Base-by-base conservation (phyloP, 2,797 vertebrate genomes). In the Nannoperca obscura region DNA sequence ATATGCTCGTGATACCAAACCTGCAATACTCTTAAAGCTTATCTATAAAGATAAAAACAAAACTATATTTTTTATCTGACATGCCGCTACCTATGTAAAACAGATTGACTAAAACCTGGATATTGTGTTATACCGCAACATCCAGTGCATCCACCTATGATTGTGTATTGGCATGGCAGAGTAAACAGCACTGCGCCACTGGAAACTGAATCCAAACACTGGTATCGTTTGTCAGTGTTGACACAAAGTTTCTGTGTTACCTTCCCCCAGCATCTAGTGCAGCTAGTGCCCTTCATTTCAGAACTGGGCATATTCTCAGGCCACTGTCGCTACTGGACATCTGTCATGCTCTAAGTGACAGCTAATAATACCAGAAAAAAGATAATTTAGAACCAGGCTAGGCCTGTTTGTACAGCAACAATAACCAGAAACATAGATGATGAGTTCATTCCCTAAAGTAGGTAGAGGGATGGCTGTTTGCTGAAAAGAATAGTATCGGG, bases 171-270 rank as follows among this genome's bases (percentile, higher is more conserved):
- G 52, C 54, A 34, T 40, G 10, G 12, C 58, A 53, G 54, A 49
- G 19, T 50, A 79, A 81, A 82, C 66, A 59, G n/a, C 12, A 2
- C 13, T 13, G 62, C 53, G 65, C 65, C 67, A 53, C 32, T 76
- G 71, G 66, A 63, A 53, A 54, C 38, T 55, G 38, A 65, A 68
- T 73, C 70, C n/a, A 83, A 81, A 84, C 72, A 69, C 15, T 38
- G 20, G 17, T 27, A 57, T 65, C 74, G 65, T 81, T 82, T 76
- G 63, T 80, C 55, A 74, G 9, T 50, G 42, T 44, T 66, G 22
- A 71, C n/a, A 54, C 71, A 54, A 30, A 27, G 54, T 66, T 3
- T 69, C 46, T 8, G 5, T 46, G 20, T 65, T 70, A 27, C 11
- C 44, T 9, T 38, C 34, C 32, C 20, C n/a, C n/a, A n/a, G 36